Evolutionary conservation across 2,888 invertebrate species (phyloP).

Genomic region (Danaus chrysippus): DNA sequence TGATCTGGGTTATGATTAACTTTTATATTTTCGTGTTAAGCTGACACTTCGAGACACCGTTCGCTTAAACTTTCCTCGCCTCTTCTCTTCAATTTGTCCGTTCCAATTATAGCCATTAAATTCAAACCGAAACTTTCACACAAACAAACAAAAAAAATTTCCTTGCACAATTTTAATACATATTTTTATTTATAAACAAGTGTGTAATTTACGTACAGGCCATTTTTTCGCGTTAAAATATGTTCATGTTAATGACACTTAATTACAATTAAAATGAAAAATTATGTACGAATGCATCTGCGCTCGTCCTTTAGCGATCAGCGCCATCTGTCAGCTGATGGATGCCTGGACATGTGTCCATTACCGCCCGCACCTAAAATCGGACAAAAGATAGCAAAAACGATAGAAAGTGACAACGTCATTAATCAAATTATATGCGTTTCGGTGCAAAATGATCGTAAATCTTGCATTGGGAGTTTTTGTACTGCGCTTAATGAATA

Average conservation of each 20-base stretch:
- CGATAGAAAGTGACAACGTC: slow-evolving; percentile 47
- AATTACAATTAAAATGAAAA: slow-evolving; percentile 11
- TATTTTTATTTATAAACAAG: background rate
- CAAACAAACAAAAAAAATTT: background rate
- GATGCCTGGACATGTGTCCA: slow-evolving; percentile 75
- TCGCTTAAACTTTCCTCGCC: too few relatives aligned
- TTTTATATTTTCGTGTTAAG: slow-evolving; percentile 3
- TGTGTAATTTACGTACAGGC: background rate
- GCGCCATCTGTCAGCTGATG: slow-evolving; percentile 66
- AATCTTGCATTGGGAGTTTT: slow-evolving; percentile 39
- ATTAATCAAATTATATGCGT: slow-evolving; percentile 69
- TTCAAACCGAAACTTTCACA: background rate
- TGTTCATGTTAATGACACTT: slow-evolving; percentile 4
- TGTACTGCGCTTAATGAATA: slow-evolving; percentile 4
- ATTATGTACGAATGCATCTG: slow-evolving; percentile 6
- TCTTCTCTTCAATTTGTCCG: too few relatives aligned
- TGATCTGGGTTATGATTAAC: slow-evolving; percentile 11
- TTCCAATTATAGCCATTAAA: background rate
- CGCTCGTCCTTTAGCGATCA: background rate
- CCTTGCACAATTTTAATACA: background rate
- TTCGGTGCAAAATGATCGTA: slow-evolving; percentile 47
- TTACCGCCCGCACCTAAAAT: slow-evolving; percentile 47
- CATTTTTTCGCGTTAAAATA: background rate
- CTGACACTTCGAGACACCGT: background rate
- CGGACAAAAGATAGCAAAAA: slow-evolving; percentile 47